Evolutionary conservation across 2,113 vertebrate species (phyloP).

Genomic region (Dendropsophus ebraccatus): DNA sequence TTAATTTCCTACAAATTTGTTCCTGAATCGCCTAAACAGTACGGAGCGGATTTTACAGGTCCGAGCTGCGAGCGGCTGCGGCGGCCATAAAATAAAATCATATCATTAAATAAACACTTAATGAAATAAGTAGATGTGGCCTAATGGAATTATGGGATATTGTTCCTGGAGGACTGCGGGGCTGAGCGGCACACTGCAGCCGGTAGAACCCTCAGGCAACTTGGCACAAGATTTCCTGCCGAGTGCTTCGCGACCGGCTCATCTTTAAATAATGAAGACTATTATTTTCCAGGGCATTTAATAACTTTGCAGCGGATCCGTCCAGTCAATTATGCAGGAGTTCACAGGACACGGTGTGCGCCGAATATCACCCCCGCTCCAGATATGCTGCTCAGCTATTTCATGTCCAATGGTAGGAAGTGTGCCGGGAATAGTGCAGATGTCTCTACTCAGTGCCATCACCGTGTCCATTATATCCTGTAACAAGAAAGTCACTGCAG

Average conservation of each 20-base stretch:
- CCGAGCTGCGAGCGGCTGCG: neutral
- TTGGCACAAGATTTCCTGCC: constrained; percentile 5
- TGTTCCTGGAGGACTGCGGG: neutral
- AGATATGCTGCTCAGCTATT: neutral
- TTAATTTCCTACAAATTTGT: neutral
- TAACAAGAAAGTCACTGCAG: too few relatives aligned
- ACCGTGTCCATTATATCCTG: neutral
- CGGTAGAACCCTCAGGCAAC: neutral
- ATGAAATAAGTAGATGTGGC: neutral
- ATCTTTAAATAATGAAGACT: constrained; percentile 54
- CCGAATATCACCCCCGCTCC: neutral
- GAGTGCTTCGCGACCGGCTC: constrained; percentile 1
- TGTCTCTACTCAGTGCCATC: too few relatives aligned
- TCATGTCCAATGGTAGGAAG: neutral
- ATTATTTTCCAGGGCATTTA: constrained; percentile 49
- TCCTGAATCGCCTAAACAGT: neutral
- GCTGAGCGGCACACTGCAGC: neutral
- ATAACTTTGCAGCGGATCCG: constrained; percentile 34
- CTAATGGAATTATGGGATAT: neutral
- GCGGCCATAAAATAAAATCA: neutral
- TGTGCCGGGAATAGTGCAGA: neutral
- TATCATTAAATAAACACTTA: constrained; percentile 11
- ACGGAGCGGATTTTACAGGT: neutral
- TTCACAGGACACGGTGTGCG: constrained; percentile 6
- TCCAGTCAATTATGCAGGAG: constrained; percentile 51